Conservation (phyloP, 2,797 vertebrate species). For the Melanotaenia nigrans region DNA sequence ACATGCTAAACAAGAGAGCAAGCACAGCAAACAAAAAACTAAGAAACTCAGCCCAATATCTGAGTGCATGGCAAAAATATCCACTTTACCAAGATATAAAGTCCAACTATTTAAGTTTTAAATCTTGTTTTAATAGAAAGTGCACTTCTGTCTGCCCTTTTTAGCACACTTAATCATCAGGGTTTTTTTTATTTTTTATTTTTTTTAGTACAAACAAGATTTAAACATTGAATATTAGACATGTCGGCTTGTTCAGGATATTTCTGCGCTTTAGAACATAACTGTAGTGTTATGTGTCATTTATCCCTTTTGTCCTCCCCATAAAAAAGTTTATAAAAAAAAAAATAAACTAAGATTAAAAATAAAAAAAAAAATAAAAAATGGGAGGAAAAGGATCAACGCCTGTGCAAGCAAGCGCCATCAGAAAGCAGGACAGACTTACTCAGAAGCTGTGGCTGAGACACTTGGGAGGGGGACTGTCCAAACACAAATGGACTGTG, state of each 20-base stretch:
- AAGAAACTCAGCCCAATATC: constrained; percentile 51
- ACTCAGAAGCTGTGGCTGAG: constrained; percentile 99
- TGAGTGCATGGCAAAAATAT: constrained; percentile 49
- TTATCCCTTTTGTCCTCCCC: constrained; percentile 40
- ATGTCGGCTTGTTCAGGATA: constrained; percentile 55
- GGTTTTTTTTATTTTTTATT: not conserved
- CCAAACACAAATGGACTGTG: constrained; percentile 99
- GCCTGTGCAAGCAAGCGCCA: constrained; percentile 89
- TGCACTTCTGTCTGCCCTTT: constrained; percentile 4
- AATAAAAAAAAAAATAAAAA: constrained; percentile 65
- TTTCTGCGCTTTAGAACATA: constrained; percentile 45
- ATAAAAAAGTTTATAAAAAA: constrained; percentile 20
- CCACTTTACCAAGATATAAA: constrained; percentile 34
- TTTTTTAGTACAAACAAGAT: constrained; percentile 52
- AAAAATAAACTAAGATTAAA: constrained; percentile 61
- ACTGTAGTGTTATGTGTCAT: constrained; percentile 53
- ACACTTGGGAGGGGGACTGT: constrained; percentile 99
- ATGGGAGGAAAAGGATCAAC: constrained; percentile 77
- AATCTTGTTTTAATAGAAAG: constrained; percentile 56
- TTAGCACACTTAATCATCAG: constrained; percentile 1
- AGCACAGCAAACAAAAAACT: constrained; percentile 51
- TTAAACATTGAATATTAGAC: constrained; percentile 53
- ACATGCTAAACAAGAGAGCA: constrained; percentile 49
- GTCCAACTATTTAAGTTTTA: constrained; percentile 41
- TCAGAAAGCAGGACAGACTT: constrained; percentile 97